Conservation (phyloP, 2,113 vertebrate genomes). For the Athene noctua region DNA sequence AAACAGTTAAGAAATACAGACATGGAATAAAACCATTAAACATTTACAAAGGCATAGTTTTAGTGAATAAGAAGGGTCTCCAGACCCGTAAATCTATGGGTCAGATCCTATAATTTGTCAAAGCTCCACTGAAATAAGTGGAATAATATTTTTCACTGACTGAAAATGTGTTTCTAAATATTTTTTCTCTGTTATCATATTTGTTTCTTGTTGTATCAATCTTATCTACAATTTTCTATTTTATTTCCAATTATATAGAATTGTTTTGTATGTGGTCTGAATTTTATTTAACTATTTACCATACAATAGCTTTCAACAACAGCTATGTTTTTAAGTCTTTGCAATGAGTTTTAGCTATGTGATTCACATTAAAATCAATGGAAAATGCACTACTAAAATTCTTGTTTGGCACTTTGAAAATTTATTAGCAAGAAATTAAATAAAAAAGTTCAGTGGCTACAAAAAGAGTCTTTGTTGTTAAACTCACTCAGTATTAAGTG, state of each 20-base stretch:
- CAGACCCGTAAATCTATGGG: not conserved
- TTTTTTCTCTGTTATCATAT: not conserved
- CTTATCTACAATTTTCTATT: not conserved
- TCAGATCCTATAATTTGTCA: not conserved
- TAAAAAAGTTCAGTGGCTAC: not conserved
- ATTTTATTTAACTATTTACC: not conserved
- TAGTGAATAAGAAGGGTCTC: not conserved
- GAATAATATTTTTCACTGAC: not conserved
- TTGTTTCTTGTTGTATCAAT: not conserved
- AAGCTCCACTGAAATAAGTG: not conserved
- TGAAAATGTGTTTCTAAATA: not conserved
- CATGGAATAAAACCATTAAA: not conserved
- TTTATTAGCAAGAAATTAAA: not conserved
- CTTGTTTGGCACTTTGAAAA: not conserved
- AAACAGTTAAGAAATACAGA: not conserved
- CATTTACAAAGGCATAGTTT: not conserved
- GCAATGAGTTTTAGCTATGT: not conserved
- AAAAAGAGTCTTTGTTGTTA: not conserved
- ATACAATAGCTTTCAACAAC: not conserved
- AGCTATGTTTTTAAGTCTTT: not conserved
- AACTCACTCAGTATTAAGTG: not conserved
- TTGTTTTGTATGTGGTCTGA: not conserved
- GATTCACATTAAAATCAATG: not conserved
- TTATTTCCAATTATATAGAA: not conserved
- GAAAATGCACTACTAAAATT: not conserved